Conservation (phyloP, 1,140 invertebrate genomes). For the Magallana angulata region DNA sequence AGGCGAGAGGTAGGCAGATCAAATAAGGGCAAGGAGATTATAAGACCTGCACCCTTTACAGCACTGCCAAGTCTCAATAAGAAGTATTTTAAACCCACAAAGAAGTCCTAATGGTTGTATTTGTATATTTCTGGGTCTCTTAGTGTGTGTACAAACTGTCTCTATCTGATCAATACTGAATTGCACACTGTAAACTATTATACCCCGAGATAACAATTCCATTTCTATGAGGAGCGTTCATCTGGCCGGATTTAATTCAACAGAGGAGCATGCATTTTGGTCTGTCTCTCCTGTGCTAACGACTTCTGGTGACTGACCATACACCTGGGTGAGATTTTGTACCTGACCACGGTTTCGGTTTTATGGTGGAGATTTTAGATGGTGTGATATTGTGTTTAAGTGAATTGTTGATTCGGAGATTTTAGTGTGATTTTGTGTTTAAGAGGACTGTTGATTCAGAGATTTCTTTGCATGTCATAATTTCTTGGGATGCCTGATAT, state of each 20-base stretch:
- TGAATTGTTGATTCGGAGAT: too few relatives aligned
- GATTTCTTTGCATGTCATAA: too few relatives aligned
- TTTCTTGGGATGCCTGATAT: too few relatives aligned
- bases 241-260: background rate
- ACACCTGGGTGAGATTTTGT: background rate
- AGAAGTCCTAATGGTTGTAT: background rate
- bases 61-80: constrained; percentile 30
- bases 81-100: constrained; percentile 28
- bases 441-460: too few relatives aligned
- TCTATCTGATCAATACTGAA: constrained; percentile 24
- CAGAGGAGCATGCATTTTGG: background rate
- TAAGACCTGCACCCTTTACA: constrained; percentile 19
- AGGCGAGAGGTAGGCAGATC: background rate
- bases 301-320: background rate
- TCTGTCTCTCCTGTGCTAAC: background rate
- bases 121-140: background rate
- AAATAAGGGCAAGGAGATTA: constrained; percentile 8
- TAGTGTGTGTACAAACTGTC: background rate
- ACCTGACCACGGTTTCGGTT: background rate
- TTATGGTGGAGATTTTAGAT: background rate
- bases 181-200: constrained; percentile 13
- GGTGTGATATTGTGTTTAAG: background rate
- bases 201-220: constrained; percentile 13
- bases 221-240: background rate
- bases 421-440: too few relatives aligned